A percentile compares a stretch with the other conserved stretches of the same genome.
Evolutionary conservation across 2,113 vertebrate genomes (phyloP).

Genomic region (mouse (Mus musculus)): GRCm39 chr16:62237501-62238000

Average conservation of each 20-base stretch:
- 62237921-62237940: neutral
- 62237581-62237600: neutral
- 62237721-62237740: neutral
- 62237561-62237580: neutral
- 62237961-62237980: neutral
- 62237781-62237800: neutral
- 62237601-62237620: neutral
- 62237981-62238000: constrained; percentile 17
- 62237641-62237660: neutral
- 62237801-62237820: neutral
- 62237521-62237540: neutral
- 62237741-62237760: neutral
- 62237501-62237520: neutral
- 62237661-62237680: neutral
- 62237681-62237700: neutral
- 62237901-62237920: neutral
- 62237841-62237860: neutral
- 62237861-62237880: neutral
- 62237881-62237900: neutral
- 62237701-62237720: neutral
- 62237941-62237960: neutral
- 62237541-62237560: neutral
- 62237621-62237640: neutral
- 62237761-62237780: neutral
- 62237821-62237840: neutral